These are phyloP conservation scores for Gallinago nigripennis DNA, from an alignment of 2,797 vertebrate genomes.

Conservation along the genomic window DNA sequence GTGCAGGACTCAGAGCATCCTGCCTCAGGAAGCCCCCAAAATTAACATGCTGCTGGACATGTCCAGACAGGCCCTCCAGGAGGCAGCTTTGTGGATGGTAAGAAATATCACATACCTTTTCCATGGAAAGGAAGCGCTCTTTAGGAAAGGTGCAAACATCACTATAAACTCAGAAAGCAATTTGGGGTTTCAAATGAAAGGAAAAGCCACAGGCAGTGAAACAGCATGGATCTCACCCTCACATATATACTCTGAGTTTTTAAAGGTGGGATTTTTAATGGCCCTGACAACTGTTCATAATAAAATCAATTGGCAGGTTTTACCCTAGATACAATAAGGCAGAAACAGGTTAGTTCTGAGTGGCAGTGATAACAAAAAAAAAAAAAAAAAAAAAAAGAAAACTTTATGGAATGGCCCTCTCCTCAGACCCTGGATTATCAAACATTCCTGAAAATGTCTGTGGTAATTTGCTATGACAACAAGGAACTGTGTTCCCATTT, in stretches of 20 bases:
- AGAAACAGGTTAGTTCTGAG: not conserved
- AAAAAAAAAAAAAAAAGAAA: not conserved
- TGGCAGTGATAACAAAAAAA: not conserved
- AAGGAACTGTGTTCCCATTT: not conserved
- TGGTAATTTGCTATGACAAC: not conserved
- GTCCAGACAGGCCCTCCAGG: not conserved
- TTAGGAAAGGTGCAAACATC: not conserved
- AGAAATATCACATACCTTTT: not conserved
- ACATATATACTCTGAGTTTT: rapidly evolving
- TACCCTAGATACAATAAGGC: not conserved
- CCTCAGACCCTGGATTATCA: not conserved
- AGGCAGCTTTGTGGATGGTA: not conserved
- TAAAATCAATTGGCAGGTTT: not conserved
- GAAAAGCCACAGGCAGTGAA: not conserved
- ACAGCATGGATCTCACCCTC: not conserved
- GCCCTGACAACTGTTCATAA: not conserved
- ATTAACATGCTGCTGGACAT: not conserved
- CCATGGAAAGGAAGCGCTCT: not conserved
- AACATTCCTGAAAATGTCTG: not conserved
- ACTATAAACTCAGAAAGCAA: not conserved
- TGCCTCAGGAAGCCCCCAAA: not conserved
- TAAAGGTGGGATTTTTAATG: not conserved
- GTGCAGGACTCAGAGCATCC: not conserved
- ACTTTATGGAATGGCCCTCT: not conserved
- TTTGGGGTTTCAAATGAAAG: not conserved